These are phyloP conservation scores for Characodon lateralis DNA, from an alignment of 2,797 vertebrate species.

Conservation along the genomic window DNA sequence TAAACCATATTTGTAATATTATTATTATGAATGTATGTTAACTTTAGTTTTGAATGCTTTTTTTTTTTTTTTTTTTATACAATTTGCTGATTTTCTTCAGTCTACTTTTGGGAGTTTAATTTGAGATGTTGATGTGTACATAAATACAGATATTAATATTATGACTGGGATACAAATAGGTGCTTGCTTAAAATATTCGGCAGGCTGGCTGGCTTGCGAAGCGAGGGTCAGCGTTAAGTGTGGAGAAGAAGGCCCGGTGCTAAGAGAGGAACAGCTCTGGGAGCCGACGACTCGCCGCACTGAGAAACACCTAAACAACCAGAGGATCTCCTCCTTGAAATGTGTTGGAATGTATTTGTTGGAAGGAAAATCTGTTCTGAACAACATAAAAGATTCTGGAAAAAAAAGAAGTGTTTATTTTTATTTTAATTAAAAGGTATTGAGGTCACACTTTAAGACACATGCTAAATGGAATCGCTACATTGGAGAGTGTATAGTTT, in stretches of 20 bases:
- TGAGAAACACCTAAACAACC: not conserved
- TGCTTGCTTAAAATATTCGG: constrained; percentile 63
- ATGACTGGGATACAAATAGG: constrained; percentile 64
- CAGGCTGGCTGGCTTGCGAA: constrained; percentile 2
- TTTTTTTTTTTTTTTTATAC: constrained; percentile 52
- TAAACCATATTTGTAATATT: constrained; percentile 47
- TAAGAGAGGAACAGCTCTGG: constrained; percentile 3
- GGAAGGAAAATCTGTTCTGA: constrained; percentile 34
- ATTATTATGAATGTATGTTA: constrained; percentile 54
- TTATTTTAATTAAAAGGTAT: not conserved
- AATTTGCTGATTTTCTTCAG: constrained; percentile 51
- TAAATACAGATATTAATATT: constrained; percentile 65
- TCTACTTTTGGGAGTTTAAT: constrained; percentile 43
- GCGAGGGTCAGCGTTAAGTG: constrained; percentile 9
- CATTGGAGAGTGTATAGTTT: no score
- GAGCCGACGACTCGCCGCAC: no score
- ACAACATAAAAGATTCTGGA: not conserved
- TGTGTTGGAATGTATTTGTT: constrained; percentile 8
- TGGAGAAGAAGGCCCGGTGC: constrained; percentile 12
- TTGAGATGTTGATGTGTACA: constrained; percentile 65
- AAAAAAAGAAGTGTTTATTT: not conserved
- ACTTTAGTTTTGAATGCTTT: constrained; percentile 50
- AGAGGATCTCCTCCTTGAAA: not conserved
- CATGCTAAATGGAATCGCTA: not conserved
- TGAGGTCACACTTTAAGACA: not conserved